Conservation (phyloP, 1,140 invertebrate species). For the Idris sp. region DNA sequence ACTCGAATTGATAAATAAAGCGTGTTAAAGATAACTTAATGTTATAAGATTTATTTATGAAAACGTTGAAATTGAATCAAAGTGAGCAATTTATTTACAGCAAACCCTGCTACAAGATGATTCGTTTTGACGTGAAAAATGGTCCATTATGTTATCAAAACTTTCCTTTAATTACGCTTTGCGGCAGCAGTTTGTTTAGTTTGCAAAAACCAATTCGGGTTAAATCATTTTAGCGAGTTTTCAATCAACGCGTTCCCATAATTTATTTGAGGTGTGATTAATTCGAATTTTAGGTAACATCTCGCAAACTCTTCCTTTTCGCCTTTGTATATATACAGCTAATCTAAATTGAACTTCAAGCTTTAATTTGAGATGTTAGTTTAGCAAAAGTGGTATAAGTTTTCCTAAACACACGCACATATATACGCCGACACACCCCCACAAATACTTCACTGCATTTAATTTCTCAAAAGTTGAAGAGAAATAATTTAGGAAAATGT, state of each 20-base stretch:
- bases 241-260: slow-evolving; percentile 39
- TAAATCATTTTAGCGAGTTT: slow-evolving; percentile 44
- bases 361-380: slow-evolving; percentile 55
- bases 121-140: slow-evolving; percentile 9
- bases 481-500: slow-evolving; percentile 43
- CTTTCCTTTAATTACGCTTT: slow-evolving; percentile 1
- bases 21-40: no score
- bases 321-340: slow-evolving; percentile 31
- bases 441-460: slow-evolving; percentile 18
- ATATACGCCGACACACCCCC: neutral
- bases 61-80: slow-evolving; percentile 1
- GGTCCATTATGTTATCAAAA: neutral
- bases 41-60: slow-evolving; percentile 2
- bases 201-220: slow-evolving; percentile 23
- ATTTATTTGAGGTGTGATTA: slow-evolving; percentile 44
- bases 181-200: slow-evolving; percentile 10
- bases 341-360: slow-evolving; percentile 51
- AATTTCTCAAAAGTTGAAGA: slow-evolving; percentile 33
- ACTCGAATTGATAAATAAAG: slow-evolving; percentile 8
- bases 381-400: slow-evolving; percentile 50
- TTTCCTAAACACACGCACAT: slow-evolving; percentile 24
- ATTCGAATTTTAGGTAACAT: slow-evolving; percentile 51
- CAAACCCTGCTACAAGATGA: neutral
- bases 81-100: neutral
- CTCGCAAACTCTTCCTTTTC: slow-evolving; percentile 34